These are phyloP conservation scores for Penaeus indicus DNA, from an alignment of 1,140 invertebrate species.

Conservation along the genomic window DNA sequence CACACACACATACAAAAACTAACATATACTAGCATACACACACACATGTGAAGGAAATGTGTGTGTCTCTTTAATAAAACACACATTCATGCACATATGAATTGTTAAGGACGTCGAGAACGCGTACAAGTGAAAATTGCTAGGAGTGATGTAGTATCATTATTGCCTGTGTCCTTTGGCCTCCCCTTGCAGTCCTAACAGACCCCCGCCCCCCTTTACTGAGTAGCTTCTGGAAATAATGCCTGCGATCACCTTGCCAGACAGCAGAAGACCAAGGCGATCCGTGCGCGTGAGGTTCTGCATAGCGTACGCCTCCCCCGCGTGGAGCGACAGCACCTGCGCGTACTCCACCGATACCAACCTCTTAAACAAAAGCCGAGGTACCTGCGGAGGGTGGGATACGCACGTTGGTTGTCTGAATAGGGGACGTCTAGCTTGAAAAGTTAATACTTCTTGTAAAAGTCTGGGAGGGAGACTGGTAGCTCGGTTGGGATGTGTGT, in stretches of 20 bases:
- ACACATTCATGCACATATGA: not conserved
- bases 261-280: conserved; percentile 81
- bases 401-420: conserved; percentile 14
- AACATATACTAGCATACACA: not conserved
- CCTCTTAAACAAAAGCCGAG: conserved; percentile 83
- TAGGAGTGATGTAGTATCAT: not conserved
- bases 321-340: conserved; percentile 85
- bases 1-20: not conserved
- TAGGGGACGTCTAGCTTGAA: too few species aligned
- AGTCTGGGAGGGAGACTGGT: too few species aligned
- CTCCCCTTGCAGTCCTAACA: not conserved
- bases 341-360: conserved; percentile 86
- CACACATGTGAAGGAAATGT: not conserved
- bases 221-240: too few species aligned
- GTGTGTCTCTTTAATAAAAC: not conserved
- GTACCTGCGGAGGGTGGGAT: conserved; percentile 74
- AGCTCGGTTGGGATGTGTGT: too few species aligned
- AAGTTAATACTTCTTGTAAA: too few species aligned
- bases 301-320: conserved; percentile 88
- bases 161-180: not conserved
- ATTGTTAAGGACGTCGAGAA: too few species aligned
- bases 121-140: too few species aligned
- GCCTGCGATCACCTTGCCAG: conserved; percentile 75
- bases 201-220: not conserved
- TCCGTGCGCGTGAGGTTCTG: conserved; percentile 89